Percentiles rank a stretch among this genome's conserved stretches.
These are phyloP conservation scores for Eledona agricola DNA, from an alignment of 2,888 invertebrate genomes.

Conservation along the genomic window DNA sequence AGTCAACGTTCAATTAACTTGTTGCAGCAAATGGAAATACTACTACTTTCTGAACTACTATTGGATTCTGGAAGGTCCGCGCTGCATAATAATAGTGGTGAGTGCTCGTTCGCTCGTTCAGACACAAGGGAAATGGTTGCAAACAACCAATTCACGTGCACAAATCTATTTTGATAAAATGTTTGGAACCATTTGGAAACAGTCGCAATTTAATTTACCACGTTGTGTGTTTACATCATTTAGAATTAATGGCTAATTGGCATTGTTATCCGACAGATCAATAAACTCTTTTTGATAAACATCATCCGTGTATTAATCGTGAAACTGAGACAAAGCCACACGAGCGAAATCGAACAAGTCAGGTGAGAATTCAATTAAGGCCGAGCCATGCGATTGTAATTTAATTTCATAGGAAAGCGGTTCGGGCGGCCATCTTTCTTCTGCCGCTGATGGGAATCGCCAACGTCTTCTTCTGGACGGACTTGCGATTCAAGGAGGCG, in stretches of 20 bases:
- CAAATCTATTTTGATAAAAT: too few species aligned
- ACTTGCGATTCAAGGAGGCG: slow-evolving; percentile 69
- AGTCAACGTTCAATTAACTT: slow-evolving; percentile 7
- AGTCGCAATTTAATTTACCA: too few species aligned
- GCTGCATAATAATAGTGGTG: slow-evolving; percentile 82
- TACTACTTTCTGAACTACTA: slow-evolving; percentile 83
- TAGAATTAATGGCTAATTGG: too few species aligned
- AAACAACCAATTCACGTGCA: too few species aligned
- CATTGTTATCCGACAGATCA: too few species aligned
- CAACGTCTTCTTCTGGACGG: slow-evolving; percentile 77
- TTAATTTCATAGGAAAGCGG: slow-evolving; percentile 67
- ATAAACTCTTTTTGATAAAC: slow-evolving; percentile 79
- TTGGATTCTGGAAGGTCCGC: slow-evolving; percentile 92
- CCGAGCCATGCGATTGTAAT: slow-evolving; percentile 1
- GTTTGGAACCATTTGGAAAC: too few species aligned
- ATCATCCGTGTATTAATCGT: slow-evolving; percentile 81
- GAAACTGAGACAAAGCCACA: slow-evolving; percentile 76
- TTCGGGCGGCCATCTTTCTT: slow-evolving; percentile 80
- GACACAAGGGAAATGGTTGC: too few species aligned
- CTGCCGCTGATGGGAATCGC: slow-evolving; percentile 84
- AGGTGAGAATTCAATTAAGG: slow-evolving; percentile 63
- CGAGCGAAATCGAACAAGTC: slow-evolving; percentile 78
- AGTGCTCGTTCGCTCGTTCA: too few species aligned
- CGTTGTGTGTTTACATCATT: slow-evolving; percentile 1
- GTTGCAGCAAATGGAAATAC: slow-evolving; percentile 73